Base-by-base conservation (phyloP, 64 coral and sea anemone genomes). In the Exaiptasia diaphana region DNA sequence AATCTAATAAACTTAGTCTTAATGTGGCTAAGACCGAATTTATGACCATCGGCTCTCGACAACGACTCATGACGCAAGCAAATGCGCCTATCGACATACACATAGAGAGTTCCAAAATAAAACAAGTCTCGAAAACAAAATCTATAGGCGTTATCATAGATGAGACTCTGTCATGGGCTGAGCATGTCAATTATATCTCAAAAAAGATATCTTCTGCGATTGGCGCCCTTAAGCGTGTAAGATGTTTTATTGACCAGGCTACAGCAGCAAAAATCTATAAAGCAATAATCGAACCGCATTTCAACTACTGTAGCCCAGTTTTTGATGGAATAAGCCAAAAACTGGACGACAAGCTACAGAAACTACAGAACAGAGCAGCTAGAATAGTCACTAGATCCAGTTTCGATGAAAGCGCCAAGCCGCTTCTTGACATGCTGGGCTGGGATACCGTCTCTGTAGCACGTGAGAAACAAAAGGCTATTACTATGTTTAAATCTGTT, bases 401-500 rank as follows among this genome's bases (percentile, higher is more conserved):
- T 24, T 64, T 44, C 5, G 77, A 80, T 27, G 46, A 54, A 26
- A 80, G 59, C 15, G 62, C 57, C 11, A 18, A 80, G 22, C 37
- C 38, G 20, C 56, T 80, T 35, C 37, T 80, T 22, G 30, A 59
- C 38, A 80, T n/a, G 22, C 77, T 80, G 29, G 64, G 53, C 27
- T 82, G 41, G 30, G 63, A 82, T 34, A 53, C 49, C 12, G 49
- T 82, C 20, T 32, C 45, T 24, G 70, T 70, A 10, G 48, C 31
- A 82, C 41, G 64, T 4, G 37, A 35, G 29, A 82, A 82, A 42
- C 77, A 80, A 42, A 80, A 80, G 31, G 79, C 79, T 0, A 44
- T 82, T 30, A 82, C 53, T 41, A 69, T 82, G 79, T 82, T 53
- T 50, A 82, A 82, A 35, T 64, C 79, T 38, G 39, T 80, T 36